A percentile compares a stretch with the other conserved stretches of the same genome.
phyloP scores from a whole-genome alignment of 2,113 vertebrate genomes.

The Elanus axillaris region DNA sequence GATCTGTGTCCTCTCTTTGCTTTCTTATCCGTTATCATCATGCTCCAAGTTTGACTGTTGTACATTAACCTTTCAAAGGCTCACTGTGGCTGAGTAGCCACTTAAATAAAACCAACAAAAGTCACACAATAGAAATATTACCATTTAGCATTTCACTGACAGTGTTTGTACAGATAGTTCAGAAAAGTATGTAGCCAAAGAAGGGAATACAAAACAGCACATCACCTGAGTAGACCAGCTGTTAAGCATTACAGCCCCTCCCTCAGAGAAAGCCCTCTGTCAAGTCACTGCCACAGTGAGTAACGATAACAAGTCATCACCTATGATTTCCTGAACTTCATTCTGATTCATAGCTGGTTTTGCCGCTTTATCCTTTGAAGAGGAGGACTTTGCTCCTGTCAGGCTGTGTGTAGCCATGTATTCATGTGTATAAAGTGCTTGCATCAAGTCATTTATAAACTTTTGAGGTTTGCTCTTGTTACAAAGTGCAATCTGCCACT shows the following conservation, averaged over 20 bases:
- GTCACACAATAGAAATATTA: not conserved
- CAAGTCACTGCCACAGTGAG: not conserved
- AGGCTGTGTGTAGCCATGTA: constrained; percentile 78
- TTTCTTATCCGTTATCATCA: not conserved
- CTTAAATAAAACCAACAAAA: not conserved
- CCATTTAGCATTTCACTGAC: not conserved
- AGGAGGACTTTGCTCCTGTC: constrained; percentile 76
- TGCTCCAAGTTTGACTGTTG: not conserved
- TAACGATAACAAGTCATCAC: constrained; percentile 47
- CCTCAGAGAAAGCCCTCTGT: not conserved
- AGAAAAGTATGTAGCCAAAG: not conserved
- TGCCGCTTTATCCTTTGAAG: constrained; percentile 73
- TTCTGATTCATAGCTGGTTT: constrained; percentile 80
- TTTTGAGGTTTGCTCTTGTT: constrained; percentile 80
- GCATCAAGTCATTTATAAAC: constrained; percentile 80
- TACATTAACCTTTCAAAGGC: not conserved
- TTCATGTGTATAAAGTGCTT: constrained; percentile 76
- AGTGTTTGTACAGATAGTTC: not conserved
- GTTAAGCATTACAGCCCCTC: not conserved
- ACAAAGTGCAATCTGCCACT: constrained; percentile 77
- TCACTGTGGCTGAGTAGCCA: not conserved
- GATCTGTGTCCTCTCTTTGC: not conserved
- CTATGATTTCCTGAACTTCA: constrained; percentile 80
- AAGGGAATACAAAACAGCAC: not conserved
- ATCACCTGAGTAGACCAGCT: not conserved